Evolutionary conservation across 2,113 vertebrate species (phyloP), one percentile per base, ranked within the genome.

Genomic region (Alosa alosa): DNA sequence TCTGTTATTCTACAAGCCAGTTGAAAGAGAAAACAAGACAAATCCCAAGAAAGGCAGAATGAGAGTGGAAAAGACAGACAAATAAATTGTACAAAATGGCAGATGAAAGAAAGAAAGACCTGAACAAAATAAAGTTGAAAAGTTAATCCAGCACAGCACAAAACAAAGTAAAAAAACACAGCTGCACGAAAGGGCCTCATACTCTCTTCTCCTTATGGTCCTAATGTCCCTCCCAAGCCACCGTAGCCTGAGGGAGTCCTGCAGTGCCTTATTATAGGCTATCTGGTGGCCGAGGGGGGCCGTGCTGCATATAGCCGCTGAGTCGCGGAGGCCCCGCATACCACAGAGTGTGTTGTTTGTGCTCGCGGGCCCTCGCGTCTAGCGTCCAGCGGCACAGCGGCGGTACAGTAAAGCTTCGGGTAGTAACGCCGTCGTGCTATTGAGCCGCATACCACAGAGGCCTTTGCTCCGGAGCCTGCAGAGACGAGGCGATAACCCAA

Each of bases 301-400:
- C 86, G 82, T n/a, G 85, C 89, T 84, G 82, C 44, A 81, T 85
- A 81, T 81, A 86, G 87, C 49, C 17, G 13, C 22, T 52, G 31
- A 82, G 72, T 20, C 44, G 78, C 83, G 55, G 57, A 57, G 82
- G 78, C 46, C 81, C 41, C 44, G 75, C 68, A 72, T 72, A 10
- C 64, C 64, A 72, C n/a, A 72, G 64, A 68, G n/a, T 4, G 60
- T 20, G 22, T 7, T n/a, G 7, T 13, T 1, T 49, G 11, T 49
- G 47, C 47, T 49, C 4, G 6, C 52, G 15, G 15, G 15, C 52
- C 52, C 52, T 18, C 52, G 15, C 47, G 47, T 13, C 7, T 17
- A 55, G 52, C 13, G 13, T 31, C 31, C 31, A 31, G 31, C 31
- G 31, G 31, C 31, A 31, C 31, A 31, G 31, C 31, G 4, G 13